Percentiles rank a stretch among this genome's conserved stretches.
Conservation (phyloP, 2,113 vertebrate genomes). For the Falcunculus frontatus region DNA sequence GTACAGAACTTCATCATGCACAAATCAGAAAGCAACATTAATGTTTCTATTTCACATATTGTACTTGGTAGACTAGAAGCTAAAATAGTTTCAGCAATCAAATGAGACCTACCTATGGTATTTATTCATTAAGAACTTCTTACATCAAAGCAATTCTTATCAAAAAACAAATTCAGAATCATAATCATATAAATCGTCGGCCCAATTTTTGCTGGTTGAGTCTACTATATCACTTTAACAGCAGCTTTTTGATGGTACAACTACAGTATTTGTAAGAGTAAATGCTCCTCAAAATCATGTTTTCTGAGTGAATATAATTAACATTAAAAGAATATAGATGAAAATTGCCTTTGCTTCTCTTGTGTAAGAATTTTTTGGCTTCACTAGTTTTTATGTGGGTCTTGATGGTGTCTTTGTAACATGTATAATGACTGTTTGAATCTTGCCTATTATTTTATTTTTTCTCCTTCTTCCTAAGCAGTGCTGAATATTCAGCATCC, state of each 20-base stretch:
- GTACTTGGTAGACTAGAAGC: background rate
- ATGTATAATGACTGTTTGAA: slow-evolving; percentile 72
- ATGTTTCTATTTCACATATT: background rate
- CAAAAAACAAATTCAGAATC: background rate
- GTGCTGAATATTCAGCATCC: slow-evolving; percentile 62
- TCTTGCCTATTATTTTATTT: slow-evolving; percentile 75
- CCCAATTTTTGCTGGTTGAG: background rate
- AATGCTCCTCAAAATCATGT: background rate
- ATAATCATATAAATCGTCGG: background rate
- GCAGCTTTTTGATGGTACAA: background rate
- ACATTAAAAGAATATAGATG: background rate
- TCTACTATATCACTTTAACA: background rate
- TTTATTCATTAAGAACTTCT: background rate
- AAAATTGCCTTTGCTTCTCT: slow-evolving; percentile 74
- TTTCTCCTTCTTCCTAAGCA: slow-evolving; percentile 65
- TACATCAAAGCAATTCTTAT: background rate
- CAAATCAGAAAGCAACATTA: background rate
- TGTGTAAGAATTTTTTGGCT: slow-evolving; percentile 65
- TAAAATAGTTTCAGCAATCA: background rate
- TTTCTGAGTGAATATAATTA: background rate
- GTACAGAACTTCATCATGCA: background rate
- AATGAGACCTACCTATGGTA: background rate
- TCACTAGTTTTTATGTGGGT: slow-evolving; percentile 64
- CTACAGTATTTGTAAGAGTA: background rate
- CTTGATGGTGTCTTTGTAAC: slow-evolving; percentile 75